Base-by-base conservation (phyloP, 1,140 invertebrate genomes). In the Aporrectodea caliginosa region DNA sequence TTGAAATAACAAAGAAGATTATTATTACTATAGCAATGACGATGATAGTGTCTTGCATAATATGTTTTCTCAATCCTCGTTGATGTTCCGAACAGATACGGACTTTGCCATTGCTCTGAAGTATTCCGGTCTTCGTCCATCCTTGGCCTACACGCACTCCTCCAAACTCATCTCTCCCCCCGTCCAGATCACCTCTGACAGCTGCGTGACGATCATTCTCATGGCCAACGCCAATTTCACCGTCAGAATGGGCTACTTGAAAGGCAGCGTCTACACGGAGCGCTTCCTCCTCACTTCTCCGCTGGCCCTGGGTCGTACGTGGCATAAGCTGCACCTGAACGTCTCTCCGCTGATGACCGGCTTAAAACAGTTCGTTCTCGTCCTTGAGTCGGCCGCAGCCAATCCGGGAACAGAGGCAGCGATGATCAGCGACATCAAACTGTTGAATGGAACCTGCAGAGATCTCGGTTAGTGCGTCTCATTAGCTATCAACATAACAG, bases 71-170 rank as follows among this genome's bases (percentile, higher is more conserved):
- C n/a, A n/a, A n/a, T n/a, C n/a, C n/a, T n/a, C n/a, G n/a, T n/a
- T n/a, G 73, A 33, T 6, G 1, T 32, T 32, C 2, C 31, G 22
- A 33, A 76, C 34, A 76, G 75, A 58, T n/a, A 68, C 43, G n/a
- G 75, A 68, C 33, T 76, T 76, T 29, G 33, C 75, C 1, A 31
- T 76, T 22, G n/a, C 16, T n/a, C 35, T 43, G 29, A 76, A 58
- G 31, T 76, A 76, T 35, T 22, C 35, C 16, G 75, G 75, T 1
- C 35, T 30, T 1, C 35, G 16, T 16, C 35, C 35, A n/a, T 27
- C 35, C 2, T 27, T 35, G 27, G 43, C 27, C 27, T 58, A 43
- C n/a, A 58, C 29, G 6, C 75, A 76, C 35, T 0, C 16, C 22
- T 31, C 1, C 1, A 76, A 43, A 35, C 43, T 76, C 32, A 76